A percentile compares a stretch with the other conserved stretches of the same genome.
Evolutionary conservation across 2,888 invertebrate genomes (phyloP).

Genomic region (Eurytoma californica): DNA sequence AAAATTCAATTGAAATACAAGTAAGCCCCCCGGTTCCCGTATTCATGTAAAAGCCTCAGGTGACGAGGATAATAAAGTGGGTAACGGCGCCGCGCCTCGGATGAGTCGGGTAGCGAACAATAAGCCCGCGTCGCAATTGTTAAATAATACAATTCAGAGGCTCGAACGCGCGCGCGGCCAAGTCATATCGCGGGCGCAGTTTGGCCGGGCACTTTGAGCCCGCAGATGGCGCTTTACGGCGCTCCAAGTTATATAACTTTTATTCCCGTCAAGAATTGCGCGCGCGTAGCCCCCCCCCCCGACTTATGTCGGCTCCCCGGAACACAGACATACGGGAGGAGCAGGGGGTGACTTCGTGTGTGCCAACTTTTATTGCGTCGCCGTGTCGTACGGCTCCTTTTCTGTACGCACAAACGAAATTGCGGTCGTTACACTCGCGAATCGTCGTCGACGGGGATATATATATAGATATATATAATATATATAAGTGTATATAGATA

Average conservation of each 20-base stretch:
- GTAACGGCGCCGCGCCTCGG: too few species aligned
- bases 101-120: too few species aligned
- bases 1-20: too few species aligned
- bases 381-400: not conserved
- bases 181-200: too few species aligned
- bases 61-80: too few species aligned
- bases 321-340: not conserved
- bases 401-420: slow-evolving; percentile 11
- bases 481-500: not conserved
- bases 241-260: slow-evolving; percentile 36
- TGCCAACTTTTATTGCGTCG: slow-evolving; percentile 35
- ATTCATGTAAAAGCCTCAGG: too few species aligned
- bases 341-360: not conserved
- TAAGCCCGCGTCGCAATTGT: too few species aligned
- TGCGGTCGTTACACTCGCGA: slow-evolving; percentile 25
- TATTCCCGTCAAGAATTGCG: slow-evolving; percentile 43
- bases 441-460: not conserved
- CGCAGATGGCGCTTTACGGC: slow-evolving; percentile 40
- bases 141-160: not conserved
- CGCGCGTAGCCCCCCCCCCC: not conserved
- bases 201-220: slow-evolving; percentile 9
- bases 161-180: not conserved
- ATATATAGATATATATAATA: not conserved
- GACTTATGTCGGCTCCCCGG: slow-evolving; percentile 24
- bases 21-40: too few species aligned